Conservation (phyloP, 2,888 invertebrate genomes). For the Ophion ellenae region DNA sequence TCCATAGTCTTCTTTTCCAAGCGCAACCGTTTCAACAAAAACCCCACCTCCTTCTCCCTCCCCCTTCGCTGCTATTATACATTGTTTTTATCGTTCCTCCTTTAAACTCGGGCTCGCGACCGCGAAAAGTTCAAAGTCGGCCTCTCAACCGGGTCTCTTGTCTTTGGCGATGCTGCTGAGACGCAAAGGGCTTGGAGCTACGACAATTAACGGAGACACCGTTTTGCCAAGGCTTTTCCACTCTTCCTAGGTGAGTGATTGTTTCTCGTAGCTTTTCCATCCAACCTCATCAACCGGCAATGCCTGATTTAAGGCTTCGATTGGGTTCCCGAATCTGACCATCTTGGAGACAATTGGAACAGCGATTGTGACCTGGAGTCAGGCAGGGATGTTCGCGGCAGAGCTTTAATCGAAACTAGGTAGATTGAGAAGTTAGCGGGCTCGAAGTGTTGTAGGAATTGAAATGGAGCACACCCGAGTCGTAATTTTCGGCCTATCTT, state of each 20-base stretch:
- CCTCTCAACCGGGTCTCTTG: constrained; percentile 47
- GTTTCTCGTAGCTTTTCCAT: not conserved
- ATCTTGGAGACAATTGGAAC: not conserved
- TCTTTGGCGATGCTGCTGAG: constrained; percentile 58
- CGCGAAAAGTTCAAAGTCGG: constrained; percentile 50
- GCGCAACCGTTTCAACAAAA: constrained; percentile 58
- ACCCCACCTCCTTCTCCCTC: not conserved
- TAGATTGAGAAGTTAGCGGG: not conserved
- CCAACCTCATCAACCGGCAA: not conserved
- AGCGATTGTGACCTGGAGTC: no score
- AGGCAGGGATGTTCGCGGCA: not conserved
- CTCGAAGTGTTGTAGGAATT: not conserved
- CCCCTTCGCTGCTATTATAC: constrained; percentile 74
- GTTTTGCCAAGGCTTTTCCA: not conserved
- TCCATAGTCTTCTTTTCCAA: constrained; percentile 57
- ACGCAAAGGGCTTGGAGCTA: constrained; percentile 20
- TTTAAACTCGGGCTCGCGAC: constrained; percentile 69
- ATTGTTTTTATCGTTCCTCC: constrained; percentile 78
- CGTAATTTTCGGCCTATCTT: no score
- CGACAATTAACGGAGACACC: constrained; percentile 35
- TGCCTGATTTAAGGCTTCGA: not conserved
- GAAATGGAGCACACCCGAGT: not conserved
- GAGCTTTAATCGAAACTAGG: not conserved
- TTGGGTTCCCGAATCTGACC: not conserved
- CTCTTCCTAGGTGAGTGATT: not conserved